These are phyloP conservation scores for Plecotus auritus DNA, from an alignment of 2,113 vertebrate species.

Conservation along the genomic window DNA sequence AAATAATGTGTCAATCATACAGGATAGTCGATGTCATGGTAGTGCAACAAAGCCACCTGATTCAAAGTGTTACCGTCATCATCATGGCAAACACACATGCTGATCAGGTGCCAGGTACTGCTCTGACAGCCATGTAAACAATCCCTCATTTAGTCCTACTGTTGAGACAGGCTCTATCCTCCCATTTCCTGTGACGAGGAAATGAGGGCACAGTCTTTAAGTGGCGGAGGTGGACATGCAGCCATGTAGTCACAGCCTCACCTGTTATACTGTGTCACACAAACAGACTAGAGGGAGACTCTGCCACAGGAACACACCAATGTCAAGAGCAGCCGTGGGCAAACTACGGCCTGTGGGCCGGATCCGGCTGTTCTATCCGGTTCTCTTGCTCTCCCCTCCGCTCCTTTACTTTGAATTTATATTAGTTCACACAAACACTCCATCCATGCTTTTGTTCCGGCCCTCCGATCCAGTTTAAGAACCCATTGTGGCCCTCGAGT, in stretches of 20 bases:
- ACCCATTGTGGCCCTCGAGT: too few relatives aligned
- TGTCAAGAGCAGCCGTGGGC: too few relatives aligned
- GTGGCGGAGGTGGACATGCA: background rate
- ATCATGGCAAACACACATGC: background rate
- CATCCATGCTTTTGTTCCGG: too few relatives aligned
- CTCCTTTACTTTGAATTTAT: too few relatives aligned
- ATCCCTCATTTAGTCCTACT: background rate
- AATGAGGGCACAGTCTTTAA: fast-evolving
- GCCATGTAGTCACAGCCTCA: fast-evolving
- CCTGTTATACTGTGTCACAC: fast-evolving
- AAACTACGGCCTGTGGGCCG: too few relatives aligned
- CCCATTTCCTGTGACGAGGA: background rate
- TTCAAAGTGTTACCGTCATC: background rate
- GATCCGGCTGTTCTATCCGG: too few relatives aligned
- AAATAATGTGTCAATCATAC: background rate
- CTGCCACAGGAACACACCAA: background rate
- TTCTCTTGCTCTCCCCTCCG: too few relatives aligned
- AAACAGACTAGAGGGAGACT: background rate
- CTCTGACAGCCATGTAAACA: background rate
- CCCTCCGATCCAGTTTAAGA: too few relatives aligned
- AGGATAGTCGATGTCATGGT: background rate
- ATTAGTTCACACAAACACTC: too few relatives aligned
- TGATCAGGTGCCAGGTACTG: background rate
- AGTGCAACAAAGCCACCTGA: background rate
- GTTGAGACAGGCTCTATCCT: background rate